phyloP scores from a whole-genome alignment of 2,797 vertebrate species.

The Dallia pectoralis region DNA sequence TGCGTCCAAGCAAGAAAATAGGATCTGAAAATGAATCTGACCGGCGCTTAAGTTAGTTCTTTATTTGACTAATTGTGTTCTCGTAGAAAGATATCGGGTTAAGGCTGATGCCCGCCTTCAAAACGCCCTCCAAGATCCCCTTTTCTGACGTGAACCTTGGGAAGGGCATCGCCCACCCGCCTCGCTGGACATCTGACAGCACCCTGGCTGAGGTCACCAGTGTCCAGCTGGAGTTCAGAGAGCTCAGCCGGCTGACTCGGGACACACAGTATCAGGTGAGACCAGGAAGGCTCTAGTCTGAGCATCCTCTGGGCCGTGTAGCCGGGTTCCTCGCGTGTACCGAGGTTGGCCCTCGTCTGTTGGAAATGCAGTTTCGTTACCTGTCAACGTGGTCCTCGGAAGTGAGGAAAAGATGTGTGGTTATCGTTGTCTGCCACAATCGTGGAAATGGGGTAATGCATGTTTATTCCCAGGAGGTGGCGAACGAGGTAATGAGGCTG shows the following conservation, averaged over 20 bases:
- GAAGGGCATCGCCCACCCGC: constrained; percentile 90
- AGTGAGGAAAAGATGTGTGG: too few relatives aligned
- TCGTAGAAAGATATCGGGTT: constrained; percentile 89
- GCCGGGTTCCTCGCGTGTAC: neutral
- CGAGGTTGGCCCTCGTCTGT: neutral
- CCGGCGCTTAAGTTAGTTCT: neutral
- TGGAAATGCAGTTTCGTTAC: too few relatives aligned
- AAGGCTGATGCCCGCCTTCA: constrained; percentile 94
- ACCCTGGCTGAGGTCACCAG: constrained; percentile 96
- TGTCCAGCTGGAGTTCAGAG: constrained; percentile 95
- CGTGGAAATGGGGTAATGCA: too few relatives aligned
- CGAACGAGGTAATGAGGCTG: constrained; percentile 82
- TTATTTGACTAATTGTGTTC: constrained; percentile 13
- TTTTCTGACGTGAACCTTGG: constrained; percentile 96
- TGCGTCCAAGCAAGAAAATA: too few relatives aligned
- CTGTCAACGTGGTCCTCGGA: too few relatives aligned
- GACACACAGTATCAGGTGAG: constrained; percentile 84
- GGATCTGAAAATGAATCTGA: neutral
- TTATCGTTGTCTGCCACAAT: too few relatives aligned
- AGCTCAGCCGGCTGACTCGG: constrained; percentile 89
- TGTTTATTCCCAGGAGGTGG: constrained; percentile 76
- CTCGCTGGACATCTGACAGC: constrained; percentile 96
- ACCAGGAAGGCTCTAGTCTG: neutral
- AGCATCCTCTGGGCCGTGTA: neutral
- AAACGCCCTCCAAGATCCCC: constrained; percentile 91